Evolutionary conservation across 2,797 vertebrate species (phyloP).

Genomic region (Acipenser ruthenus): DNA sequence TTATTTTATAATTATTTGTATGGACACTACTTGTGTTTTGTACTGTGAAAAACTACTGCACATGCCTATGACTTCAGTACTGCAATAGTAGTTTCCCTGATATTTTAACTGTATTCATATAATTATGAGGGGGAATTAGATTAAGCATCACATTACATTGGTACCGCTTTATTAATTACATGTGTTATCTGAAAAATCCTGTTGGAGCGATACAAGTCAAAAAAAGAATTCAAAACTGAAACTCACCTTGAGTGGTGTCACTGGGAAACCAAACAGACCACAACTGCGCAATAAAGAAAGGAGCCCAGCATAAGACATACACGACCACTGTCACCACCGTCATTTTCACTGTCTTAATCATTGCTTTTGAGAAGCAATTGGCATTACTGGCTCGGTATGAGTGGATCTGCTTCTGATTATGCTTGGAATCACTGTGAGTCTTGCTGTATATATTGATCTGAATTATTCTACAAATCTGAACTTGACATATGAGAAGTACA

Average conservation of each 20-base stretch:
- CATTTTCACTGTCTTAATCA: conserved; percentile 59
- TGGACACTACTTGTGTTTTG: too few relatives aligned
- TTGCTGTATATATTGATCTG: conserved; percentile 39
- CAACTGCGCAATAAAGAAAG: conserved; percentile 53
- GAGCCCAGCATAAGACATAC: conserved; percentile 49
- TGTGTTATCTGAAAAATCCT: too few relatives aligned
- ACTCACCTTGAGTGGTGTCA: conserved; percentile 45
- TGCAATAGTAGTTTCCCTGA: too few relatives aligned
- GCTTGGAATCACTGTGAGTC: conserved; percentile 31
- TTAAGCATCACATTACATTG: too few relatives aligned
- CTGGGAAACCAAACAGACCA: conserved; percentile 52
- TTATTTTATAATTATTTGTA: too few relatives aligned
- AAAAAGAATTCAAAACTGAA: too few relatives aligned
- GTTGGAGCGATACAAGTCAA: too few relatives aligned
- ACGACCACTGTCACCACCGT: conserved; percentile 48
- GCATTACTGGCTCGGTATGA: conserved; percentile 36
- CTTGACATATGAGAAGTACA: conserved; percentile 39
- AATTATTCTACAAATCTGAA: conserved; percentile 45
- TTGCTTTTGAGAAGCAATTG: conserved; percentile 49
- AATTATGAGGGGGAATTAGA: too few relatives aligned
- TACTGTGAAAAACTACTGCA: too few relatives aligned
- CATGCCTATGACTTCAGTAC: too few relatives aligned
- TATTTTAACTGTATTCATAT: too few relatives aligned
- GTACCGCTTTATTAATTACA: too few relatives aligned
- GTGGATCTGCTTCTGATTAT: conserved; percentile 30